Conservation (phyloP, 1,140 invertebrate genomes). For the Leguminivora glycinivorella region DNA sequence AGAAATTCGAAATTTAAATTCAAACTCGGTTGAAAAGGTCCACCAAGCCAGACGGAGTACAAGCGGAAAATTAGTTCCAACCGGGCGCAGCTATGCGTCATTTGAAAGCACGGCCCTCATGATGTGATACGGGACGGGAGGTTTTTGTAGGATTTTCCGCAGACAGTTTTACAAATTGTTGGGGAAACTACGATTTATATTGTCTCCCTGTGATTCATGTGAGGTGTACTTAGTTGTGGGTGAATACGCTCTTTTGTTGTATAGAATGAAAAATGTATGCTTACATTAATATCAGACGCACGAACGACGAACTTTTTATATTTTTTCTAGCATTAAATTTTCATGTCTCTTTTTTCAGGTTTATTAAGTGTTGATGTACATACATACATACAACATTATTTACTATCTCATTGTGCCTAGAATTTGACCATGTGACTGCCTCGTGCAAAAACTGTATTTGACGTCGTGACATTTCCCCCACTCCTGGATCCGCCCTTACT, state of each 20-base stretch:
- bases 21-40: slow-evolving; percentile 1
- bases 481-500: too few relatives aligned
- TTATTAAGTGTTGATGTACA: too few relatives aligned
- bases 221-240: not conserved
- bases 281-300: not conserved
- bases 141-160: slow-evolving; percentile 3
- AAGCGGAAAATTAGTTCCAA: slow-evolving; percentile 18
- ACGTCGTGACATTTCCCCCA: too few relatives aligned
- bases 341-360: not conserved
- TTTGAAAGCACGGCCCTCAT: slow-evolving; percentile 11
- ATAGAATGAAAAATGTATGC: not conserved
- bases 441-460: too few relatives aligned
- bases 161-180: slow-evolving; percentile 10
- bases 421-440: too few relatives aligned
- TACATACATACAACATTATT: too few relatives aligned
- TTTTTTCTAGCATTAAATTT: not conserved
- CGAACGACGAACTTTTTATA: not conserved
- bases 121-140: not conserved
- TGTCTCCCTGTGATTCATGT: not conserved
- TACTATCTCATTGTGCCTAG: too few relatives aligned
- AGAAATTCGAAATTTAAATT: slow-evolving; percentile 16
- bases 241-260: slow-evolving; percentile 4
- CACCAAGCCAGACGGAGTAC: not conserved
- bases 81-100: slow-evolving; percentile 5
- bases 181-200: slow-evolving; percentile 4